Conservation (phyloP, 2,888 invertebrate genomes). For the Anarsia innoxiella region DNA sequence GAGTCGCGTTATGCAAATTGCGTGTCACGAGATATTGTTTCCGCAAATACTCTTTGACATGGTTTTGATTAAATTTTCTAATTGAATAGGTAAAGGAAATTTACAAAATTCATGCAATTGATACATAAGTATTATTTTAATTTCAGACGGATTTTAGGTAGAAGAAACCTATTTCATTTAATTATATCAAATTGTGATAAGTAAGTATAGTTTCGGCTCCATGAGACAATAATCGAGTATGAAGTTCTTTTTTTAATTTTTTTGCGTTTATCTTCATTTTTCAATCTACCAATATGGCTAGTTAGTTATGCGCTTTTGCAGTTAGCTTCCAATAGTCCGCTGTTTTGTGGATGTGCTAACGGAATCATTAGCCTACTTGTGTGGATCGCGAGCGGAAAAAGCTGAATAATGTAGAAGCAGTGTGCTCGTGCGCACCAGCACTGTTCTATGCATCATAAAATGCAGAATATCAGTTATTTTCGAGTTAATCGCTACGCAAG, state of each 20-base stretch:
- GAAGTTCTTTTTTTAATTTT: too few relatives aligned
- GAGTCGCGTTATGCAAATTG: conserved; percentile 21
- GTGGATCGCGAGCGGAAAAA: conserved; percentile 59
- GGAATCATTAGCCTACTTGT: conserved; percentile 69
- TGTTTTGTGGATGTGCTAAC: conserved; percentile 69
- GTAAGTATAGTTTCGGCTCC: too few relatives aligned
- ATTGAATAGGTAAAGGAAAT: too few relatives aligned
- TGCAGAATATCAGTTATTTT: conserved; percentile 27
- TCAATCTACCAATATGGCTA: too few relatives aligned
- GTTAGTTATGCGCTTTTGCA: conserved; percentile 44
- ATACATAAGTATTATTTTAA: too few relatives aligned
- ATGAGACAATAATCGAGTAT: too few relatives aligned
- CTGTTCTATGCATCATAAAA: conserved; percentile 27
- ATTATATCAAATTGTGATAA: too few relatives aligned
- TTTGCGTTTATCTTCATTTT: too few relatives aligned
- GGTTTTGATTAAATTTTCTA: not conserved
- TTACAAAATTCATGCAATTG: too few relatives aligned
- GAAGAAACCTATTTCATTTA: too few relatives aligned
- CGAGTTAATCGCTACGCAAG: conserved; percentile 12
- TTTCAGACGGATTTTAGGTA: too few relatives aligned
- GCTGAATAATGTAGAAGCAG: conserved; percentile 52
- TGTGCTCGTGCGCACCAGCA: too few relatives aligned
- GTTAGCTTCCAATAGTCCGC: conserved; percentile 54
- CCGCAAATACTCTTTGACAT: conserved; percentile 4
- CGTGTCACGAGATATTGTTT: conserved; percentile 18